phyloP scores from a whole-genome alignment of 2,797 vertebrate genomes.

The Eutrigla gurnardus region DNA sequence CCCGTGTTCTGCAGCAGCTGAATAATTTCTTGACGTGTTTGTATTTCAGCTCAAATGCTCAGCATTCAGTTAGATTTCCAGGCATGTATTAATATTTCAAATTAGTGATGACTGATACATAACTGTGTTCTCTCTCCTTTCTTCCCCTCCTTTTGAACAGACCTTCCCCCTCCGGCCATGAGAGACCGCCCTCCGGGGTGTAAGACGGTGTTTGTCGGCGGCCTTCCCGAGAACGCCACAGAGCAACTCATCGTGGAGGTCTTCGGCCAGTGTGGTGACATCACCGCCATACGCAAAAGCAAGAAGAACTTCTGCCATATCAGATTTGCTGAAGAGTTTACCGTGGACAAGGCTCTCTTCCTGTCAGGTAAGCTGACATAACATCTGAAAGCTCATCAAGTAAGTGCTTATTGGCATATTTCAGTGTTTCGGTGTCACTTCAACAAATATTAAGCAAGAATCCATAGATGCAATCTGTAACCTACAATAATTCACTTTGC shows the following conservation, averaged over 20 bases:
- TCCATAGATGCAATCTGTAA: background rate
- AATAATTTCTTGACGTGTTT: slow-evolving; percentile 16
- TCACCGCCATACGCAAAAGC: slow-evolving; percentile 95
- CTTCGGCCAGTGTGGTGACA: slow-evolving; percentile 94
- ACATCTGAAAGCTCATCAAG: background rate
- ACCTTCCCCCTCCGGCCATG: slow-evolving; percentile 93
- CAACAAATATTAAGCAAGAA: slow-evolving; percentile 12
- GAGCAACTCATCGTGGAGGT: slow-evolving; percentile 96
- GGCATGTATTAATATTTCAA: slow-evolving; percentile 4
- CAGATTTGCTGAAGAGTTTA: slow-evolving; percentile 93
- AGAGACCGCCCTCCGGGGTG: slow-evolving; percentile 95
- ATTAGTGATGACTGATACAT: background rate
- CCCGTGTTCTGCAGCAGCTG: slow-evolving; percentile 4
- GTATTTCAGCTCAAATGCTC: slow-evolving; percentile 15
- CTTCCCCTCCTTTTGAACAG: slow-evolving; percentile 71
- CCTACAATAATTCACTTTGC: background rate
- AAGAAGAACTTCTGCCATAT: slow-evolving; percentile 99
- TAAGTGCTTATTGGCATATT: background rate
- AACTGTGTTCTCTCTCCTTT: slow-evolving; percentile 6
- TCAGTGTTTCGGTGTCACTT: background rate
- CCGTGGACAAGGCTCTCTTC: slow-evolving; percentile 95
- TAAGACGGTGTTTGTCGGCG: slow-evolving; percentile 97
- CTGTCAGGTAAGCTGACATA: slow-evolving; percentile 87
- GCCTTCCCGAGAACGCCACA: slow-evolving; percentile 91
- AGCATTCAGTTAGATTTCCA: slow-evolving; percentile 12